A percentile compares a stretch with the other conserved stretches of the same genome.
Evolutionary conservation across 2,113 vertebrate genomes (phyloP).

Genomic region (Anser brachyrhynchus): DNA sequence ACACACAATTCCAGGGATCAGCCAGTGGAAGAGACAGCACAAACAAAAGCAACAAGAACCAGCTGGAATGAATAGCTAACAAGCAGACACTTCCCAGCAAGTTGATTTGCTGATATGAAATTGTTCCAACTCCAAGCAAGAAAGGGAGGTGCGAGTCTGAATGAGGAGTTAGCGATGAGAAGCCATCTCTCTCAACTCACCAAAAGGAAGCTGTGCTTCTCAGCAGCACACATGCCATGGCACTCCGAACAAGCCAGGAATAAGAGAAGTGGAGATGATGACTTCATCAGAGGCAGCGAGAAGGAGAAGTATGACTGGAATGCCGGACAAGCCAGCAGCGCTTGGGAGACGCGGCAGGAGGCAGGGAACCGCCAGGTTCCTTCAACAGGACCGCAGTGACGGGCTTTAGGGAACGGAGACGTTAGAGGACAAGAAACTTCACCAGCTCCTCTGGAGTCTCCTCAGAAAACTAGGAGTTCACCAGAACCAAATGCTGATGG

Average conservation of each 20-base stretch:
- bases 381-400: neutral
- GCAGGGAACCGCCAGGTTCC: neutral
- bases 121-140: neutral
- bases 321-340: conserved; percentile 6
- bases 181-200: conserved; percentile 40
- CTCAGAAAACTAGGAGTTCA: fast-evolving
- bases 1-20: neutral
- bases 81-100: neutral
- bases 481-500: neutral
- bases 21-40: neutral
- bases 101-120: neutral
- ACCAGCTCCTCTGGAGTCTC: neutral
- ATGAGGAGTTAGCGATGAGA: neutral
- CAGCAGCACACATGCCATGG: conserved; percentile 65
- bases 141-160: neutral
- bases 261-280: conserved; percentile 24
- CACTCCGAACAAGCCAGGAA: neutral
- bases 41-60: neutral
- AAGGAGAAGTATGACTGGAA: conserved; percentile 2
- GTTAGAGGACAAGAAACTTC: neutral
- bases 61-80: neutral
- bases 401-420: neutral
- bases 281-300: conserved; percentile 62
- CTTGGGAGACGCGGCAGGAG: neutral
- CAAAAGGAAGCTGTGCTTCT: conserved; percentile 14